phyloP scores from a whole-genome alignment of 2,888 invertebrate genomes.

The Phyto melanocephala region DNA sequence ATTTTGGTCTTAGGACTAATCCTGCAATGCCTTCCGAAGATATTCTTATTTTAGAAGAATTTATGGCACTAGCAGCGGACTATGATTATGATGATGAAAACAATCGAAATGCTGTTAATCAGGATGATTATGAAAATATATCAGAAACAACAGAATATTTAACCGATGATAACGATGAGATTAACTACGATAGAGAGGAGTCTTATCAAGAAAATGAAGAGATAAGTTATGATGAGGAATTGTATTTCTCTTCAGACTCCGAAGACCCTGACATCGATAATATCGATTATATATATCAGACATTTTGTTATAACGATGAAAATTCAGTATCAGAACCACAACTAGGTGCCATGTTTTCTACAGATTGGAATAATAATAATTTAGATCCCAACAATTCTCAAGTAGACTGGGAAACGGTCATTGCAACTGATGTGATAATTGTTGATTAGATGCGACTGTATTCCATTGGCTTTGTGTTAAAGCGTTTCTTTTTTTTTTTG shows the following conservation, averaged over 20 bases:
- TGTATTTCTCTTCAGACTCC: background rate
- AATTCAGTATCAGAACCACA: background rate
- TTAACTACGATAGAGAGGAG: background rate
- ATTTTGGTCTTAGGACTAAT: background rate
- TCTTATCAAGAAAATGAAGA: background rate
- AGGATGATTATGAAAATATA: background rate
- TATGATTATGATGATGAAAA: constrained; percentile 9
- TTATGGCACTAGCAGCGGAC: constrained; percentile 53
- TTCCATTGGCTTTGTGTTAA: background rate
- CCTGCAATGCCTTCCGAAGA: constrained; percentile 16
- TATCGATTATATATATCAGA: no score
- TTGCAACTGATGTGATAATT: background rate
- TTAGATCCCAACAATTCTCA: background rate
- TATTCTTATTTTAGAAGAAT: constrained; percentile 56
- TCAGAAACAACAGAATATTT: background rate
- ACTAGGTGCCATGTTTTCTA: background rate
- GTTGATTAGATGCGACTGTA: background rate
- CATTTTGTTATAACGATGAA: no score
- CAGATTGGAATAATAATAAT: background rate
- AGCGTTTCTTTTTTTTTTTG: background rate
- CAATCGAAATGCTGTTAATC: background rate
- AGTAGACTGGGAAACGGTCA: background rate
- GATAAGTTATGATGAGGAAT: background rate
- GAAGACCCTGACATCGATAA: no score
- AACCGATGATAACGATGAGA: constrained; percentile 26